Evolutionary conservation across 2,888 invertebrate genomes (phyloP).

Genomic region (Acleris cristana): DNA sequence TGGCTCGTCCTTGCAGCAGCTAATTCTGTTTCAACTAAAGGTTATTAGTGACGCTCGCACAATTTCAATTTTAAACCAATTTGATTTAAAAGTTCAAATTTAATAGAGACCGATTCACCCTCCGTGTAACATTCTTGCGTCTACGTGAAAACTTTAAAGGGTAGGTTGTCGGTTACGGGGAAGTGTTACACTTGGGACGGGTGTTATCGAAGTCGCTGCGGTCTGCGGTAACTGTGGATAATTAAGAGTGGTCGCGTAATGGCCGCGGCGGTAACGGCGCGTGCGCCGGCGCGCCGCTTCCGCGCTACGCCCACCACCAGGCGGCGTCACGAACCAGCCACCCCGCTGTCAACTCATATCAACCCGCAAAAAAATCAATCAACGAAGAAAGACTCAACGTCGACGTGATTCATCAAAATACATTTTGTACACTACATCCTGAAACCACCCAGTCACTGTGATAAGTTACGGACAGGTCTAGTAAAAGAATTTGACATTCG

Average conservation of each 20-base stretch:
- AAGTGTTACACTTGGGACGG: conserved; percentile 50
- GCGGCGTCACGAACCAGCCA: conserved; percentile 37
- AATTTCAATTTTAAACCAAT: no score
- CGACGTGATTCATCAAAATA: conserved; percentile 1
- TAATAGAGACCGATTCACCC: no score
- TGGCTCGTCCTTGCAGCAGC: no score
- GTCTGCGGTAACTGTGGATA: conserved; percentile 77
- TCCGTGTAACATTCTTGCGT: background rate
- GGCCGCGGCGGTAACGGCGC: conserved; percentile 71
- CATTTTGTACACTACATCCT: background rate
- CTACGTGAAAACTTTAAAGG: conserved; percentile 4
- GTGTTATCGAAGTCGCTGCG: conserved; percentile 54
- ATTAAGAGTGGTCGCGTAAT: conserved; percentile 77
- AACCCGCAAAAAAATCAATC: conserved; percentile 1
- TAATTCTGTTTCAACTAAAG: no score
- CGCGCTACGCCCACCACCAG: conserved; percentile 62
- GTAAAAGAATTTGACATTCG: conserved; percentile 23
- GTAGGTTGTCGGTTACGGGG: conserved; percentile 49
- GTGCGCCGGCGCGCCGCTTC: conserved; percentile 64
- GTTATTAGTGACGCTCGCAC: no score
- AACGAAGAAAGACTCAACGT: background rate
- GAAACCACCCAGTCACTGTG: conserved; percentile 1
- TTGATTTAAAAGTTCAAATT: no score
- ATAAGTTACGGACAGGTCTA: conserved; percentile 4
- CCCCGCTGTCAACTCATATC: conserved; percentile 45